These are phyloP conservation scores for Clamator glandarius DNA, from an alignment of 2,797 vertebrate species.

Conservation along the genomic window DNA sequence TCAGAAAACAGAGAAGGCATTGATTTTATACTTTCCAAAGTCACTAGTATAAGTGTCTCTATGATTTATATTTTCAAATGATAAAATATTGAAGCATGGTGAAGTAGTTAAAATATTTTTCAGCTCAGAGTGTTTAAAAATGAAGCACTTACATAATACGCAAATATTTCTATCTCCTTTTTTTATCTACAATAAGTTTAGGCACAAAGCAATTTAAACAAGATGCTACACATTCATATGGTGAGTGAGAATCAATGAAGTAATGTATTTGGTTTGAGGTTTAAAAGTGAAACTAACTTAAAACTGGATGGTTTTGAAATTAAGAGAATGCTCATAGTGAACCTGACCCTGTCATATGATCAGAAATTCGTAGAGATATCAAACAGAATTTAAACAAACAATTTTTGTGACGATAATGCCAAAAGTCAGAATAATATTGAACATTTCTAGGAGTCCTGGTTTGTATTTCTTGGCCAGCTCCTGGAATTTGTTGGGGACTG, in stretches of 20 bases:
- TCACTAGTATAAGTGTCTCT: neutral
- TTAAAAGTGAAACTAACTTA: neutral
- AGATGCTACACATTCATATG: neutral
- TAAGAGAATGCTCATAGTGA: neutral
- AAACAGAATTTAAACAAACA: neutral
- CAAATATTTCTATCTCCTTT: neutral
- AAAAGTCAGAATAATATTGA: neutral
- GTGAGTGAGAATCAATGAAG: neutral
- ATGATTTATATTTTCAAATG: neutral
- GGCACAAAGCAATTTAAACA: neutral
- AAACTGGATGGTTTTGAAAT: neutral
- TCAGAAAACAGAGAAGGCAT: neutral
- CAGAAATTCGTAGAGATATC: neutral
- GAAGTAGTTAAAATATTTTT: neutral
- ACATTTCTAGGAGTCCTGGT: slow-evolving; percentile 3
- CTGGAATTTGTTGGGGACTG: neutral
- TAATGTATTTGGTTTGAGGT: neutral
- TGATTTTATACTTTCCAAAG: slow-evolving; percentile 14
- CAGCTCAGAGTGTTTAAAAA: neutral
- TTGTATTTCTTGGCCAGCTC: neutral
- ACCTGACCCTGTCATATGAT: neutral
- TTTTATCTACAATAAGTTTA: neutral
- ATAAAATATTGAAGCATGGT: neutral
- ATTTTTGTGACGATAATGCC: neutral
- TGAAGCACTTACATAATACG: neutral